A percentile compares a stretch with the other conserved stretches of the same genome.
Conservation (phyloP, 2,888 invertebrate genomes). For the Polymixis flavicincta region DNA sequence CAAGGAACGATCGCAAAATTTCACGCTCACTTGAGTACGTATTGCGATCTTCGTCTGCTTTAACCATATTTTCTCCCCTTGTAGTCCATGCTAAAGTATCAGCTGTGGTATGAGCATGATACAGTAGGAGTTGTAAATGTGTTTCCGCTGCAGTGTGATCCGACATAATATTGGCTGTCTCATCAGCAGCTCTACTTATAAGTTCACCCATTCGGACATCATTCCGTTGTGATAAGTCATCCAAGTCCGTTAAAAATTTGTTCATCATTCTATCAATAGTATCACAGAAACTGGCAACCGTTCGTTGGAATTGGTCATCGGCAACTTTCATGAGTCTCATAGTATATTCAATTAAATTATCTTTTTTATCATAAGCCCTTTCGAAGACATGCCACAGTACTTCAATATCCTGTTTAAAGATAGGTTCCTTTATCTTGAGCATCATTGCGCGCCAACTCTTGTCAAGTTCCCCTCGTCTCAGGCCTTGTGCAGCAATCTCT, state of each 20-base stretch:
- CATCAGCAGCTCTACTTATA: constrained; percentile 77
- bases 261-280: constrained; percentile 91
- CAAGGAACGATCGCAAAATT: constrained; percentile 81
- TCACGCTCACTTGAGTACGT: constrained; percentile 81
- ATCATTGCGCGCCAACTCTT: constrained; percentile 82
- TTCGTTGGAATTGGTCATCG: constrained; percentile 92
- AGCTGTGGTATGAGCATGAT: constrained; percentile 79
- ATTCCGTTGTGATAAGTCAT: constrained; percentile 79
- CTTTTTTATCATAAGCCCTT: constrained; percentile 90
- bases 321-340: constrained; percentile 91
- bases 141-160: constrained; percentile 84
- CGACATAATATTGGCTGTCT: constrained; percentile 69
- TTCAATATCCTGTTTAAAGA: constrained; percentile 83
- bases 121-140: constrained; percentile 83
- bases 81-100: constrained; percentile 82
- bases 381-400: constrained; percentile 89
- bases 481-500: constrained; percentile 80
- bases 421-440: constrained; percentile 85
- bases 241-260: constrained; percentile 82
- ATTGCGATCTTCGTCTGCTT: constrained; percentile 83
- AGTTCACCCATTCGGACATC: constrained; percentile 74
- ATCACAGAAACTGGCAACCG: constrained; percentile 91
- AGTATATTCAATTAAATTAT: constrained; percentile 89
- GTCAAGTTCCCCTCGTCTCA: constrained; percentile 78
- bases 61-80: constrained; percentile 85